Conservation (phyloP, 2,113 vertebrate genomes). For the Pogonocichla stellata region DNA sequence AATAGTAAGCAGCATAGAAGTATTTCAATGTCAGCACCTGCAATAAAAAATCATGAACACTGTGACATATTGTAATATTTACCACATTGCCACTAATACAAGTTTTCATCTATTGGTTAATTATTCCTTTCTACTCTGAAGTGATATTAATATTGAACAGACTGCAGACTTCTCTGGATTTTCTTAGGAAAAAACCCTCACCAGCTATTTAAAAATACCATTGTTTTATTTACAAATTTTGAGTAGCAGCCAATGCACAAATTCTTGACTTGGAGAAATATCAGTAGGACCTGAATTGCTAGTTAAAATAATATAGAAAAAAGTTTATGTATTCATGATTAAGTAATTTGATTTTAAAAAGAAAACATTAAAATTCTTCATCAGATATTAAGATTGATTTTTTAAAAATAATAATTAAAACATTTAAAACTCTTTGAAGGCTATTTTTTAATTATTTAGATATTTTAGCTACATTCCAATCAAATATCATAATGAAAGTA, state of each 20-base stretch:
- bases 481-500: background rate
- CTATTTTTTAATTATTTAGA: background rate
- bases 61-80: background rate
- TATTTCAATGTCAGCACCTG: background rate
- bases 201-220: background rate
- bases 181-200: background rate
- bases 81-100: background rate
- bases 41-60: background rate
- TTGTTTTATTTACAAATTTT: background rate
- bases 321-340: background rate
- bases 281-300: background rate
- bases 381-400: background rate
- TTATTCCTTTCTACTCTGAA: background rate
- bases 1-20: background rate
- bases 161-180: background rate
- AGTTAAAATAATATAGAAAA: background rate
- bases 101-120: background rate
- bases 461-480: background rate
- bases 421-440: background rate
- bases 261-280: background rate
- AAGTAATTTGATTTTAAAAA: background rate
- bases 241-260: background rate
- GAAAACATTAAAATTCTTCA: background rate
- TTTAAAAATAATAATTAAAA: background rate
- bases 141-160: background rate